These are phyloP conservation scores for Montipora foliosa DNA, from an alignment of 64 coral and sea anemone genomes.

Conservation along the genomic window DNA sequence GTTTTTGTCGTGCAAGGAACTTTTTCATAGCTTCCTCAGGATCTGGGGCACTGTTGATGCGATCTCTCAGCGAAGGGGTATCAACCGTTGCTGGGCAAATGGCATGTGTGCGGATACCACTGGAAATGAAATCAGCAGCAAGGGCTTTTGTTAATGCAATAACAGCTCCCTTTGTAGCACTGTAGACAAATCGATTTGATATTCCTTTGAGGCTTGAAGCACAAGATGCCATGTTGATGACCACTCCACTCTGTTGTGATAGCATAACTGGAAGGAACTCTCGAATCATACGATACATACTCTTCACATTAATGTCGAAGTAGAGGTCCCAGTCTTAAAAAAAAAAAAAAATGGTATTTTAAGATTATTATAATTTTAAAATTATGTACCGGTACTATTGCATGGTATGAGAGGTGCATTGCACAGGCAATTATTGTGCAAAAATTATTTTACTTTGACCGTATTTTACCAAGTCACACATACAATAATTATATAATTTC, in stretches of 20 bases:
- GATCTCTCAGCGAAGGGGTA: slow-evolving; percentile 62
- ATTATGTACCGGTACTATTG: too few species aligned
- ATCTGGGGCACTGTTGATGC: slow-evolving; percentile 58
- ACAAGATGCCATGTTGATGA: slow-evolving; percentile 87
- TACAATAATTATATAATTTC: too few species aligned
- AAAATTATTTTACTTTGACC: too few species aligned
- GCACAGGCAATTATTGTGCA: too few species aligned
- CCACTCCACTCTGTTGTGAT: slow-evolving; percentile 46
- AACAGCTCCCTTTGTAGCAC: slow-evolving; percentile 79
- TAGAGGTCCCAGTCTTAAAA: slow-evolving; percentile 72
- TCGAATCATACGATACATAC: slow-evolving; percentile 76
- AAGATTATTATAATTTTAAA: too few species aligned
- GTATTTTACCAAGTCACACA: too few species aligned
- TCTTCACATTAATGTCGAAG: slow-evolving; percentile 87
- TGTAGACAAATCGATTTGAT: slow-evolving; percentile 63
- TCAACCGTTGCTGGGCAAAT: slow-evolving; percentile 81
- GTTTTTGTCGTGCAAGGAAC: slow-evolving; percentile 60
- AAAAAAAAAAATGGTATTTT: neutral
- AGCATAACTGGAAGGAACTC: slow-evolving; percentile 91
- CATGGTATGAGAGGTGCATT: too few species aligned
- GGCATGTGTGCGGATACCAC: slow-evolving; percentile 78
- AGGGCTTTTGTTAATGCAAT: slow-evolving; percentile 86
- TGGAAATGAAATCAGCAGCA: slow-evolving; percentile 68
- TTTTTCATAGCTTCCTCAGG: slow-evolving; percentile 54
- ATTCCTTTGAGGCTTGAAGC: slow-evolving; percentile 79